Evolutionary conservation across 64 coral and sea anemone genomes (phyloP).

Genomic region (Porites australiensis): DNA sequence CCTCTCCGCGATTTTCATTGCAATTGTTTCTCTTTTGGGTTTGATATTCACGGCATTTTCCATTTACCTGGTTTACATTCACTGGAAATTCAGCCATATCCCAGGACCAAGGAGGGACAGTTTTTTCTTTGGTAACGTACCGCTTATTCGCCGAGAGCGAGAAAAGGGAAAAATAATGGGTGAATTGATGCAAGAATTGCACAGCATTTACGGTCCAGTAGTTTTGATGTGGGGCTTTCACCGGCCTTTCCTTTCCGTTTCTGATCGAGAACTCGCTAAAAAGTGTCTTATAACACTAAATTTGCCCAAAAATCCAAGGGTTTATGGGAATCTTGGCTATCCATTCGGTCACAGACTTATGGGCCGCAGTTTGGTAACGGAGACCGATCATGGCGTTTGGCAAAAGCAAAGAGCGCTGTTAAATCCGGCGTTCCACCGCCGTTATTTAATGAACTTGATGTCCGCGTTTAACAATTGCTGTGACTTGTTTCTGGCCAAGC

Average conservation of each 20-base stretch:
- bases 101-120: slow-evolving; percentile 68
- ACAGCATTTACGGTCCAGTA: slow-evolving; percentile 42
- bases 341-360: slow-evolving; percentile 46
- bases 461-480: slow-evolving; percentile 76
- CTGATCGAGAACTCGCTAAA: slow-evolving; percentile 53
- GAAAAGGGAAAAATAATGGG: not conserved
- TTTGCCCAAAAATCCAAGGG: slow-evolving; percentile 27
- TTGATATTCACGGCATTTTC: slow-evolving; percentile 28
- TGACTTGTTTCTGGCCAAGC: slow-evolving; percentile 62
- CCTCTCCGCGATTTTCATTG: not conserved
- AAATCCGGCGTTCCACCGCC: slow-evolving; percentile 87
- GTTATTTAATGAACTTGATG: slow-evolving; percentile 88
- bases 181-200: slow-evolving; percentile 41
- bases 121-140: slow-evolving; percentile 69
- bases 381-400: slow-evolving; percentile 56
- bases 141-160: slow-evolving; percentile 12
- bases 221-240: slow-evolving; percentile 60
- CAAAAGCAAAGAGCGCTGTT: slow-evolving; percentile 61
- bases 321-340: slow-evolving; percentile 23
- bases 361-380: slow-evolving; percentile 66
- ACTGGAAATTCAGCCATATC: slow-evolving; percentile 74
- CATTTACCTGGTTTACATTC: slow-evolving; percentile 56
- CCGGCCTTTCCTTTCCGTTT: slow-evolving; percentile 19
- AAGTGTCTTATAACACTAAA: slow-evolving; percentile 57
- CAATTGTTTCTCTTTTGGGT: not conserved